phyloP scores from a whole-genome alignment of 2,113 vertebrate genomes.

The Thunnus thynnus region DNA sequence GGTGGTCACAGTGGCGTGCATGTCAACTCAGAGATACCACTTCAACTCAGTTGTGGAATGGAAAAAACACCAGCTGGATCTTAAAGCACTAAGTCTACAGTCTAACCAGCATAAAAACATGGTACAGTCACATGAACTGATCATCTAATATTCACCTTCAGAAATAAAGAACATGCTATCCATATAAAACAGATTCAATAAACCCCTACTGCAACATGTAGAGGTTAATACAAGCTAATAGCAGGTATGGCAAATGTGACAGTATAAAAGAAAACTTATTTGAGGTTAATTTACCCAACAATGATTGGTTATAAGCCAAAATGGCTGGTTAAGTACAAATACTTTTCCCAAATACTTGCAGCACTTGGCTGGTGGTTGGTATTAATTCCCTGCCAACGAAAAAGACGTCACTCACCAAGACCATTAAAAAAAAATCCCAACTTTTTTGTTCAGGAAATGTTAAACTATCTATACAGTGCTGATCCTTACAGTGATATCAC shows the following conservation, averaged over 20 bases:
- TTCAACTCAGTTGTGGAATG: constrained; percentile 49
- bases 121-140: constrained; percentile 3
- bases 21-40: constrained; percentile 48
- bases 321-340: neutral
- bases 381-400: neutral
- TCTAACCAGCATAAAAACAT: constrained; percentile 3
- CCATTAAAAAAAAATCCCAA: neutral
- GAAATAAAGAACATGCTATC: neutral
- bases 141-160: constrained; percentile 26
- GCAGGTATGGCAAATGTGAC: neutral
- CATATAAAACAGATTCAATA: neutral
- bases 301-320: constrained; percentile 20
- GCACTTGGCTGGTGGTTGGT: neutral
- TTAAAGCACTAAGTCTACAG: constrained; percentile 6
- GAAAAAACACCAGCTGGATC: constrained; percentile 34
- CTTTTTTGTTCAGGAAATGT: neutral
- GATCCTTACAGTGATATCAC: neutral
- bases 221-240: neutral
- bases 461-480: neutral
- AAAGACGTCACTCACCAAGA: constrained; percentile 4
- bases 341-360: constrained; percentile 9
- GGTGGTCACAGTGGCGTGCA: constrained; percentile 59
- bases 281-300: neutral
- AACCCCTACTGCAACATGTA: neutral
- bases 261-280: neutral